These are phyloP conservation scores for Avahi laniger DNA, from an alignment of 2,797 vertebrate genomes.

Conservation along the genomic window DNA sequence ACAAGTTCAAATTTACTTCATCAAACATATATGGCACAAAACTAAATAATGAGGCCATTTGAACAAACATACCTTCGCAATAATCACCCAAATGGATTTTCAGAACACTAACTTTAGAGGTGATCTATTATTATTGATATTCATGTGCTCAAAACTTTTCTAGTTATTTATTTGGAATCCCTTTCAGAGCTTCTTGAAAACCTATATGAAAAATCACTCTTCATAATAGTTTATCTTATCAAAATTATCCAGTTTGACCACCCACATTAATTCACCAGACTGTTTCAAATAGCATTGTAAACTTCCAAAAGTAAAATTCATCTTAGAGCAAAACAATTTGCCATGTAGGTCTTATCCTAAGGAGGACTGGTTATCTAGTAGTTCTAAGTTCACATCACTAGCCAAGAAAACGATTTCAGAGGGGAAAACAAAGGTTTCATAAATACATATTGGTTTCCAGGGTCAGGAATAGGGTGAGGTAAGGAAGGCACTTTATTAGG, in stretches of 20 bases:
- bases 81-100: not conserved
- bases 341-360: not conserved
- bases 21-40: not conserved
- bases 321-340: not conserved
- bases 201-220: not conserved
- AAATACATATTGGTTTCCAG: not conserved
- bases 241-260: not conserved
- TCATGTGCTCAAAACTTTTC: not conserved
- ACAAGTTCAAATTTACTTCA: not conserved
- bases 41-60: not conserved
- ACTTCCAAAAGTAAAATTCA: conserved; percentile 16
- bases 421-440: not conserved
- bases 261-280: not conserved
- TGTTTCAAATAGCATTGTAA: not conserved
- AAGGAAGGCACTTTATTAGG: not conserved
- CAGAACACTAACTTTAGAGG: not conserved
- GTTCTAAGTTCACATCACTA: not conserved
- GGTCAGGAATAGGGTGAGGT: not conserved
- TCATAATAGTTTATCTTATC: not conserved
- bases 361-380: not conserved
- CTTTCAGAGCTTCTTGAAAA: not conserved
- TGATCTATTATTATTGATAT: not conserved
- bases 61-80: not conserved
- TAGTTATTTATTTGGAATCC: not conserved
- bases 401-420: not conserved